Base-by-base conservation (phyloP, 2,888 invertebrate species). In the Acanthosoma haemorrhoidale region DNA sequence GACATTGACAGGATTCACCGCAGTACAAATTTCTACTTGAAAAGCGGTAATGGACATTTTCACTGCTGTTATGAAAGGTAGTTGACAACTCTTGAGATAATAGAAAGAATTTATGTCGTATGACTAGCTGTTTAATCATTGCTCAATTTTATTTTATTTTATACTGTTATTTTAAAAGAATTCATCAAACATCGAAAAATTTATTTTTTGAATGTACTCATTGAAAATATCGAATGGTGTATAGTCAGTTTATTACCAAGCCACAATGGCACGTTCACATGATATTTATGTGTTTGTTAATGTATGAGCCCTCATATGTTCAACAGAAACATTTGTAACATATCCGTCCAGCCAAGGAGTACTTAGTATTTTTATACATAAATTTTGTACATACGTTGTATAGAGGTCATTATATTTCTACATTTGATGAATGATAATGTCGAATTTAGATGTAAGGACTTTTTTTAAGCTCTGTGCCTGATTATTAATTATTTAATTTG, bases 301-400 rank as follows among this genome's bases (percentile, higher is more conserved):
- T 32, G 32, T 29, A 67, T 67, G 67, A 25, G 13, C 29, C 21
- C 29, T 6, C 25, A 51, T 25, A 25, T 29, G 32, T 60, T 60
- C 16, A 16, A 31, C 18, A 60, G n/a, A 34, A 60, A 60, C 32
- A 36, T 60, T 15, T 60, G 31, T 34, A 38, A 38, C 41, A 61
- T 71, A 71, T 67, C 71, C 71, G 71, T 71, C 71, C 71, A 71
- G 59, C 63, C 68, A 68, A 71, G 71, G 68, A 63, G 71, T 71
- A 71, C 71, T 68, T 71, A 71, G 59, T 69, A 31, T 67, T 66
- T 41, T 67, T 51, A n/a, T 51, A 51, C 51, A 51, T 51, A 51
- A 51, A 51, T 25, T 51, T 9, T 51, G 51, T 51, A 51, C n/a
- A 51, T 51, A 51, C 25, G 29, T 51, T 51, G 51, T 51, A 51